Evolutionary conservation across 2,888 invertebrate genomes (phyloP), one percentile per base, ranked within the genome.

Genomic region (Odontothrips loti): DNA sequence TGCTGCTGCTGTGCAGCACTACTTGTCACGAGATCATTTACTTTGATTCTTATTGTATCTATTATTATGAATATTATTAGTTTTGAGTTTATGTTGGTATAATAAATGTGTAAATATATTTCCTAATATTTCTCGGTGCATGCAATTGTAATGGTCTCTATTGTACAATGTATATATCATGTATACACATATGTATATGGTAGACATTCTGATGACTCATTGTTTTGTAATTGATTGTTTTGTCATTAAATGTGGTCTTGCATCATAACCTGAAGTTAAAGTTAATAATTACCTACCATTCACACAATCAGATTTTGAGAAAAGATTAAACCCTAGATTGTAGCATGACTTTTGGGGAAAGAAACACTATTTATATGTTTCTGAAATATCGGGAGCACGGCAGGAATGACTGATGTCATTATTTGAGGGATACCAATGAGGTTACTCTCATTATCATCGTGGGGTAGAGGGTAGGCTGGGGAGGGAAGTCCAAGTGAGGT

Each of bases 61-160:
- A 79, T 81, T 81, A 81, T 81, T 81, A 81, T 79, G 68, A 79
- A 75, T 81, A 81, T 81, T 81, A 80, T 79, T 79, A 81, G 27
- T 81, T 43, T 79, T 47, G 79, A 29, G 17, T 47, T 81, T 79
- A 79, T 29, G 47, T 81, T 79, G 51, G 68, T 27, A 75, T 75
- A 12, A 23, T 27, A n/a, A 75, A 10, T 75, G 3, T 75, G 23
- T 23, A 75, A 27, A 23, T 75, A 27, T 75, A 12, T 27, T 27
- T 27, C 27, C 27, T 27, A 75, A 23, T 23, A 23, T 75, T 75
- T 75, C 58, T 58, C 58, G 58, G 58, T 27, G 68, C 68, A 75
- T 75, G 68, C 23, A 75, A 75, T 75, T 75, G 68, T 75, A 75
- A 75, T 75, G 68, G 68, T 75, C 68, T 27, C 68, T 75, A 75